A percentile compares a stretch with the other conserved stretches of the same genome.
These are phyloP conservation scores for Oceanodroma tethys DNA, from an alignment of 2,113 vertebrate genomes.

Conservation along the genomic window DNA sequence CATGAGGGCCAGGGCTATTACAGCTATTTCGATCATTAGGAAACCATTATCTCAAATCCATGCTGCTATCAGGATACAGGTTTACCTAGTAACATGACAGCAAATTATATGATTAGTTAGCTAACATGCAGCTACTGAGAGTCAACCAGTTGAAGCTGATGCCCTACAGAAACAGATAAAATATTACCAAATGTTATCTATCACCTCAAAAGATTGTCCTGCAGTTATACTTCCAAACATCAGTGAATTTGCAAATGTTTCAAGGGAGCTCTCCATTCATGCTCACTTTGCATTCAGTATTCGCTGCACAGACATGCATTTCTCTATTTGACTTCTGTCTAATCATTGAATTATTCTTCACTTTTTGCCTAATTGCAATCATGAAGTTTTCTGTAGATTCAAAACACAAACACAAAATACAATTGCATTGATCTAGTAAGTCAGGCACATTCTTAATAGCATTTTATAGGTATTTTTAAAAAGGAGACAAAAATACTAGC, in stretches of 20 bases:
- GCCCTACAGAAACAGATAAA: neutral
- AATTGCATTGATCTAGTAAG: neutral
- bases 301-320: accelerated
- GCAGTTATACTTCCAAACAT: neutral
- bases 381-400: neutral
- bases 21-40: neutral
- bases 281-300: neutral
- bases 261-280: neutral
- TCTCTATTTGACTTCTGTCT: neutral
- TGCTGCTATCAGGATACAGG: slow-evolving; percentile 5
- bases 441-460: neutral
- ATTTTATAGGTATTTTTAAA: neutral
- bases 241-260: neutral
- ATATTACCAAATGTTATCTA: neutral
- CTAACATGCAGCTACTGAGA: neutral
- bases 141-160: neutral
- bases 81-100: neutral
- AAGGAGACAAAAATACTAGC: neutral
- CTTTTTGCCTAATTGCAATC: neutral
- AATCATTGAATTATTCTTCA: neutral
- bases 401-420: neutral
- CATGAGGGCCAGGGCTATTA: neutral
- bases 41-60: neutral
- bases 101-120: slow-evolving; percentile 43
- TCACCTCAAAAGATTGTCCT: neutral